Evolutionary conservation across 2,113 vertebrate genomes (phyloP).

Genomic region (Meriones unguiculatus): DNA sequence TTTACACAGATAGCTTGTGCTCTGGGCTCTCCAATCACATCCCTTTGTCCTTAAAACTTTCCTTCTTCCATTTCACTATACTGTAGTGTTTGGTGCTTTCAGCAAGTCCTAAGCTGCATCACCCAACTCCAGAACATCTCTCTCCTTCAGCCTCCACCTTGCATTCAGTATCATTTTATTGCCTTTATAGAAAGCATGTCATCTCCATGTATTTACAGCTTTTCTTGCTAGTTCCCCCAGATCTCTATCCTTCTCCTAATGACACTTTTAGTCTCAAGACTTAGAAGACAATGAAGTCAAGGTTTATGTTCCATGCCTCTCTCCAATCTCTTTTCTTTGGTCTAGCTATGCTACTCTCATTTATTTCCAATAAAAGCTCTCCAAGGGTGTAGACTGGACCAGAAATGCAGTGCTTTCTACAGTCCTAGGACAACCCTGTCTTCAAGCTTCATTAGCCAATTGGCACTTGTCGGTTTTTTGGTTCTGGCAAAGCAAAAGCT

Average conservation of each 20-base stretch:
- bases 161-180: not conserved
- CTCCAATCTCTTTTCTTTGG: not conserved
- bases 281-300: not conserved
- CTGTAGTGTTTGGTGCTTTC: not conserved
- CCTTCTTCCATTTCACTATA: not conserved
- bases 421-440: slow-evolving; percentile 8
- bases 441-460: slow-evolving; percentile 3
- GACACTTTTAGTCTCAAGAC: not conserved
- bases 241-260: not conserved
- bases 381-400: not conserved
- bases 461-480: slow-evolving; percentile 25
- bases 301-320: not conserved
- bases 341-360: not conserved
- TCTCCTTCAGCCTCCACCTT: not conserved
- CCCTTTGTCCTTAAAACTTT: not conserved
- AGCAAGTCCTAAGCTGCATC: not conserved
- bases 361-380: slow-evolving; percentile 28
- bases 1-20: not conserved
- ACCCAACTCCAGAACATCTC: not conserved
- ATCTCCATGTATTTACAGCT: not conserved
- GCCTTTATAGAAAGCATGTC: not conserved
- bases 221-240: not conserved
- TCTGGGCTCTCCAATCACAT: not conserved
- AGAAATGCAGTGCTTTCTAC: not conserved
- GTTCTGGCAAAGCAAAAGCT: slow-evolving; percentile 8